Evolutionary conservation across 2,113 vertebrate genomes (phyloP).

Genomic region (Corythaixoides concolor): DNA sequence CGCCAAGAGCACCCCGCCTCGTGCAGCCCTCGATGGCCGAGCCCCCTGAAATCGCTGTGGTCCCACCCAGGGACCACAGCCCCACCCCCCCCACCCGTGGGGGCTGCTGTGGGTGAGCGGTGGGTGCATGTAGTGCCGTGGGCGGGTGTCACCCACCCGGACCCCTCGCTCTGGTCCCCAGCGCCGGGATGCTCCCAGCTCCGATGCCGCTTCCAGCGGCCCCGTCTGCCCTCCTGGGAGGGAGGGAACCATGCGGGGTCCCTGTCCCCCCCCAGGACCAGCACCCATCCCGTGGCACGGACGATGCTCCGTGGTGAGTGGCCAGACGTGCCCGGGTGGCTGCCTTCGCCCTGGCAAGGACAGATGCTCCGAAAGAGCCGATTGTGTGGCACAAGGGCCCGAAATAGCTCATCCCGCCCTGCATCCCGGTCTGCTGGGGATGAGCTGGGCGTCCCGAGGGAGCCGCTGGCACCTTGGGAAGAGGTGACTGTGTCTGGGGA

Average conservation of each 20-base stretch:
- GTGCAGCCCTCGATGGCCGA: neutral
- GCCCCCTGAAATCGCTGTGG: rapidly evolving
- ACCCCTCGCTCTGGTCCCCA: no score
- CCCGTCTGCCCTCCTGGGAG: neutral
- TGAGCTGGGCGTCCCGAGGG: rapidly evolving
- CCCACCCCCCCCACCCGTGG: rapidly evolving
- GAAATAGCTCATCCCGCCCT: neutral
- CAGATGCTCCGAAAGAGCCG: neutral
- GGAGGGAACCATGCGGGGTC: rapidly evolving
- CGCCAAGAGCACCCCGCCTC: neutral
- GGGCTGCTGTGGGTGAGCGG: rapidly evolving
- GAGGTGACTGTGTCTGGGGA: neutral
- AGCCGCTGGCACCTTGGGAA: rapidly evolving
- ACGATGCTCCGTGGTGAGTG: neutral
- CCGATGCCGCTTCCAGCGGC: rapidly evolving
- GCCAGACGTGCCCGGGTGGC: rapidly evolving
- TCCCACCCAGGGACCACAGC: rapidly evolving
- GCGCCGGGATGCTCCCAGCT: rapidly evolving
- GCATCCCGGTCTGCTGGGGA: neutral
- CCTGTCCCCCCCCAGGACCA: neutral
- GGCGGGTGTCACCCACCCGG: neutral
- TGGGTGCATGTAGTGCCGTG: rapidly evolving
- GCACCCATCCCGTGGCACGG: rapidly evolving
- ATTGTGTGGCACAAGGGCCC: rapidly evolving
- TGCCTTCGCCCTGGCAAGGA: neutral